Conservation (phyloP, 2,113 vertebrate species). For the Uria lomvia region DNA sequence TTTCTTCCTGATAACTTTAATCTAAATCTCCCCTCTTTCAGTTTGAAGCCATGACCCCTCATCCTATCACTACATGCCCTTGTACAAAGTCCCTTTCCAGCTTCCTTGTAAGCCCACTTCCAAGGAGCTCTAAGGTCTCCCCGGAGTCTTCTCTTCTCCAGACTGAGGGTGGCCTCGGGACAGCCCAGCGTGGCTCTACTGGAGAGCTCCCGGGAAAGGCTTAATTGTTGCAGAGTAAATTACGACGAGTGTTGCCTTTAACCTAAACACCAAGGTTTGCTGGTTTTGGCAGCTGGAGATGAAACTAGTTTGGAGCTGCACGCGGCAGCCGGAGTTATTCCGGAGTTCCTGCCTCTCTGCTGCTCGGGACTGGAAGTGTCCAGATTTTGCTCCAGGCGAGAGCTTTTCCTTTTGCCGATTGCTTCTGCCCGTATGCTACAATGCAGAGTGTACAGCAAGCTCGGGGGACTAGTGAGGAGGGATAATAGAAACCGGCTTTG, state of each 20-base stretch:
- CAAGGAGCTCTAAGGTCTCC: not conserved
- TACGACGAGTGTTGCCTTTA: not conserved
- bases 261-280: not conserved
- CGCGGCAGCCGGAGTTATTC: rapidly evolving
- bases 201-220: not conserved
- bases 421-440: not conserved
- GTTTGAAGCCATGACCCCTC: not conserved
- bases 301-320: not conserved
- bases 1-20: not conserved
- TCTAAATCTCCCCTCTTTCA: not conserved
- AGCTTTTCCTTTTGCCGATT: not conserved
- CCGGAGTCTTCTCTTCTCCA: not conserved
- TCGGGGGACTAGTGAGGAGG: not conserved
- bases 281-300: not conserved
- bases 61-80: not conserved
- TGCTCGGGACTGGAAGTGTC: not conserved
- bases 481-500: not conserved
- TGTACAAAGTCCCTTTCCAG: not conserved
- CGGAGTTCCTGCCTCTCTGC: not conserved
- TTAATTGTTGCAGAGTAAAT: not conserved
- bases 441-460: not conserved
- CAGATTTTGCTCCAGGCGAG: not conserved
- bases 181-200: not conserved
- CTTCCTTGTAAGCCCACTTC: not conserved
- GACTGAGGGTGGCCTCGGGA: not conserved